Evolutionary conservation across 2,888 invertebrate species (phyloP), one percentile per base, ranked within the genome.

Genomic region (Temnothorax ravouxi): DNA sequence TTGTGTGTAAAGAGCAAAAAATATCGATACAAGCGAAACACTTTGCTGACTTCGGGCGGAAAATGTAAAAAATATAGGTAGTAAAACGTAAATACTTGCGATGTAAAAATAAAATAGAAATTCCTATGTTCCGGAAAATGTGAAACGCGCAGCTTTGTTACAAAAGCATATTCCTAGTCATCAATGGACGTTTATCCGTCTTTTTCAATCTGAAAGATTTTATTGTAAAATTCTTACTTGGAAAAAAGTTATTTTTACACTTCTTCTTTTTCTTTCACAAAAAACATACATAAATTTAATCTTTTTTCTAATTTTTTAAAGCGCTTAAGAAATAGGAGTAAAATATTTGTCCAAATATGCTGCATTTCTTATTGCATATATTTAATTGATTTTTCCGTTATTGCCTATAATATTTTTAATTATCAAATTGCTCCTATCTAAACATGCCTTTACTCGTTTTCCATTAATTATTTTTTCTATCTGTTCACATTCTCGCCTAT

Each of bases 121-220:
- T 71, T 71, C 71, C 59, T 71, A 38, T 69, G 18, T 47, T 79
- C 25, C 18, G 52, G 13, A 79, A 71, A 71, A 80, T 71, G 69
- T 61, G 34, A 38, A 69, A 50, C 61, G 21, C 8, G 47, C 21
- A 34, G 18, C 59, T 80, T 69, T 59, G 47, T 69, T 71, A 13
- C 4, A 59, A 69, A 38, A 38, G 18, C 34, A 18, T 47, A 69
- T 79, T 79, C n/a, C 3, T 38, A 59, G 34, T 69, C 34, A 59
- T 59, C 47, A 13, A 71, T 44, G n/a, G 6, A 67, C 3, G 9
- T 77, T 66, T 41, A 21, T 56, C 9, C n/a, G 1, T 21, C 9
- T 77, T 77, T 64, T 15, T 29, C 15, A 25, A 29, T n/a, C 3
- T 11, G 1, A 56, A 56, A 11, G 47, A 1, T 41, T 56, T 25